Conservation (phyloP, 2,888 invertebrate genomes). For the Cabera pusaria region DNA sequence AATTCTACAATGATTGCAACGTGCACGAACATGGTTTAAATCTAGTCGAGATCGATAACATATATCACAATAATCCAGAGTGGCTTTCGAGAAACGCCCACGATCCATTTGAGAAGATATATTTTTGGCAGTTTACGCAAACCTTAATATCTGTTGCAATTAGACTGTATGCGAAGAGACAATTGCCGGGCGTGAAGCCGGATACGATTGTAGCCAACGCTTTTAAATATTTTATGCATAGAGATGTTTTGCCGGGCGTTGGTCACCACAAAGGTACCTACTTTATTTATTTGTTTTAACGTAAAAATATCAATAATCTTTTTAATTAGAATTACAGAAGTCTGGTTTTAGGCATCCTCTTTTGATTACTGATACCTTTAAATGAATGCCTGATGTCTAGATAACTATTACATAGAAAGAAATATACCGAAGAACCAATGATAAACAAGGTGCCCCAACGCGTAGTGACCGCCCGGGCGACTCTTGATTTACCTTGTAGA, state of each 20-base stretch:
- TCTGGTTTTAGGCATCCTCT: too few relatives aligned
- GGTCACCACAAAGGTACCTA: constrained; percentile 70
- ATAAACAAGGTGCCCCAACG: too few relatives aligned
- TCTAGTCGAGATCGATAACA: constrained; percentile 76
- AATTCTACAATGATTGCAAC: constrained; percentile 82
- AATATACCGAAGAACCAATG: too few relatives aligned
- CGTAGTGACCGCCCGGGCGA: too few relatives aligned
- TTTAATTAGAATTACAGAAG: too few relatives aligned
- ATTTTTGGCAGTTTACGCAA: constrained; percentile 85
- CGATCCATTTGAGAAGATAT: constrained; percentile 83
- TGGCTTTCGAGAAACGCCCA: constrained; percentile 71
- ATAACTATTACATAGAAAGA: too few relatives aligned
- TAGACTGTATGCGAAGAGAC: constrained; percentile 65
- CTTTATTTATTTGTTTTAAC: too few relatives aligned
- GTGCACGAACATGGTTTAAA: constrained; percentile 74
- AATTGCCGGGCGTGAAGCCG: constrained; percentile 54
- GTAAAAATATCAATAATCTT: too few relatives aligned
- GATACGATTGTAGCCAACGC: constrained; percentile 78
- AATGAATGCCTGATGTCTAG: too few relatives aligned
- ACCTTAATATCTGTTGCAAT: constrained; percentile 78
- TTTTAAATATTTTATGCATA: constrained; percentile 78
- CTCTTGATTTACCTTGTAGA: too few relatives aligned
- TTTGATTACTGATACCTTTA: too few relatives aligned
- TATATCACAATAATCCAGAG: constrained; percentile 70
- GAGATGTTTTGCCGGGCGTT: constrained; percentile 66